Percentiles rank a stretch among this genome's conserved stretches.
phyloP scores from a whole-genome alignment of 1,140 invertebrate genomes.

The Bemisia tabaci region DNA sequence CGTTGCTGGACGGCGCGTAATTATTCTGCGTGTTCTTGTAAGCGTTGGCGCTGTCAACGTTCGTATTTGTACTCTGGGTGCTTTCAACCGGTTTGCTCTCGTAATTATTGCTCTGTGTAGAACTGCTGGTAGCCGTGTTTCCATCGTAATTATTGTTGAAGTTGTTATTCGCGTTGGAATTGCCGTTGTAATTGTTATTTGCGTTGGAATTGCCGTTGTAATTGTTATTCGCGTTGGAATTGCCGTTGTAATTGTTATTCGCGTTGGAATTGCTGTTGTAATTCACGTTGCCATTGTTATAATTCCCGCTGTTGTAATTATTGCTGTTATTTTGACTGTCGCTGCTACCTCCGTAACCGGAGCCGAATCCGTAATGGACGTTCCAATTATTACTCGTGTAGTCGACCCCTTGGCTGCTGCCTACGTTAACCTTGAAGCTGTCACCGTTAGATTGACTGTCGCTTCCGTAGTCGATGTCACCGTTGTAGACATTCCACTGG shows the following conservation, averaged over 20 bases:
- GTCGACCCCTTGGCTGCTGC: background rate
- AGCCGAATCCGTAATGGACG: background rate
- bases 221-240: background rate
- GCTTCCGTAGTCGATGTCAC: background rate
- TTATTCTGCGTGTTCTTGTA: background rate
- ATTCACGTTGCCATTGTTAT: too few species aligned
- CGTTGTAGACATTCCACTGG: background rate
- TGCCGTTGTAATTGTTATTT: too few species aligned
- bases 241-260: background rate
- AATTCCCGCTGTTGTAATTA: background rate
- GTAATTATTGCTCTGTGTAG: background rate
- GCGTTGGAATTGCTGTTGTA: too few species aligned
- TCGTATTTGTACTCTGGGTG: background rate
- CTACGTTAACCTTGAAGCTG: background rate
- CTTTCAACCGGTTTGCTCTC: background rate
- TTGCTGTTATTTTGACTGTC: background rate
- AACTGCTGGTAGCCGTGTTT: background rate
- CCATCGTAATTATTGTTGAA: too few species aligned
- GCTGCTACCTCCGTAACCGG: background rate
- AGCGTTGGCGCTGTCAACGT: background rate
- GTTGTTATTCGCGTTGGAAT: too few species aligned
- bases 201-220: background rate
- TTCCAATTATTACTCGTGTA: background rate
- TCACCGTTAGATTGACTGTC: background rate
- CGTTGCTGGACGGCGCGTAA: background rate